Base-by-base conservation (phyloP, 2,797 vertebrate genomes). In the Silurus aristotelis region DNA sequence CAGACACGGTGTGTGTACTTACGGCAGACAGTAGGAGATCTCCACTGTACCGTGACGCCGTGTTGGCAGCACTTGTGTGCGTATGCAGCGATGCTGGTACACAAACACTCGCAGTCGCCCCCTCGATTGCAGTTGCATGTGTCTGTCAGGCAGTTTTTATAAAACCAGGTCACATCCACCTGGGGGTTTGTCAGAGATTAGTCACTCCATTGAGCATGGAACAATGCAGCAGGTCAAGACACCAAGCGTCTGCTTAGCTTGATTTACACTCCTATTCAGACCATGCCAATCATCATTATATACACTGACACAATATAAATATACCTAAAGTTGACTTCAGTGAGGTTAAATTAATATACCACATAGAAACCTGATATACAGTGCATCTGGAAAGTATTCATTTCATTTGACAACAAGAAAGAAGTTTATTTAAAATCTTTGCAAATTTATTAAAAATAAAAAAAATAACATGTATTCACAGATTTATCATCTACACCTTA, bases 141-240 rank as follows among this genome's bases (percentile, higher is more conserved):
- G 87, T 99, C 98, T 84, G 97, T 98, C 87, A 99, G 95, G 88
- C 98, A 99, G 88, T 99, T 99, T 93, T 97, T 98, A 90, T 98
- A 97, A 94, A 99, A 99, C 94, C 97, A 99, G 89, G 98, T 97
- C 91, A 99, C 98, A 88, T 99, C 98, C 87, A 99, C 97, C 98
- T 99, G 75, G 52, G 79, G 82, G 78, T 80, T 67, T 55, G 85
- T 64, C 58, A 66, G 61, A 79, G 82, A 92, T 91, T 88, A 84
- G 86, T 91, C 70, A 83, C 83, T 90, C 93, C 67, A 92, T 92
- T 95, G 89, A 90, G 87, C 90, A 89, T 77, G 77, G 88, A 83
- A 94, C 91, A 94, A 93, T 90, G 71, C 19, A 60, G 70, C 63
- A 52, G 82, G 70, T 52, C 63, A 61, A 38, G 60, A 73, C 52